Base-by-base conservation (phyloP, 2,113 vertebrate species). In the Tretioscincus oriximinensis region DNA sequence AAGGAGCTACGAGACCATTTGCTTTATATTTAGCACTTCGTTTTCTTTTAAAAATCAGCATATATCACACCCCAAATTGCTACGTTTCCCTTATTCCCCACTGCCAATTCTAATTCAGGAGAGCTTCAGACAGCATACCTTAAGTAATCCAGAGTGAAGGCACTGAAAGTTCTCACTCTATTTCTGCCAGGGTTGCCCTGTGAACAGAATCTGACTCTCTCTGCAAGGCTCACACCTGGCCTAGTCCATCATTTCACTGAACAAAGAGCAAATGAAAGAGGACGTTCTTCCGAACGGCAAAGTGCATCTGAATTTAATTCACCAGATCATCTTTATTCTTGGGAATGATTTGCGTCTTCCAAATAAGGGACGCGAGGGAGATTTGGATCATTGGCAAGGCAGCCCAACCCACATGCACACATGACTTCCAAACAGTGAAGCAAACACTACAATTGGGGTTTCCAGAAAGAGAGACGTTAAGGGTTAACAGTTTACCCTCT, bases 211-310 rank as follows among this genome's bases (percentile, higher is more conserved):
- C 54, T 5, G 16, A 58, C 11, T 58, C 20, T 80, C 68, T 35
- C 69, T 29, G 72, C 63, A 80, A 80, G 49, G 31, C 68, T 49
- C 61, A 64, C 69, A 80, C 78, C 58, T 80, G 78, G 45, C 9
- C 47, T 74, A 61, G 49, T 49, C 64, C 31, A 58, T 67, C 63
- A 74, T 6, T 35, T 58, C 21, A 11, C 29, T 21, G 3, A 6
- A 58, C 71, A 81, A 74, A 60, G 41, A 80, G 26, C 76, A 67
- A 18, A 77, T 20, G 11, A 45, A 28, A 45, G 74, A 14, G 61
- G 31, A 61, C n/a, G 54, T 78, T 58, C 63, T 26, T 26, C 67
- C 12, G 2, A 61, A 3, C 22, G 9, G 69, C 68, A 63, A 73
- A 73, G 41, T 29, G 24, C 1, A 26, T 26, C 28, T 20, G 45